Base-by-base conservation (phyloP, 64 coral and sea anemone species). In the Stichodactyla mertensii region DNA sequence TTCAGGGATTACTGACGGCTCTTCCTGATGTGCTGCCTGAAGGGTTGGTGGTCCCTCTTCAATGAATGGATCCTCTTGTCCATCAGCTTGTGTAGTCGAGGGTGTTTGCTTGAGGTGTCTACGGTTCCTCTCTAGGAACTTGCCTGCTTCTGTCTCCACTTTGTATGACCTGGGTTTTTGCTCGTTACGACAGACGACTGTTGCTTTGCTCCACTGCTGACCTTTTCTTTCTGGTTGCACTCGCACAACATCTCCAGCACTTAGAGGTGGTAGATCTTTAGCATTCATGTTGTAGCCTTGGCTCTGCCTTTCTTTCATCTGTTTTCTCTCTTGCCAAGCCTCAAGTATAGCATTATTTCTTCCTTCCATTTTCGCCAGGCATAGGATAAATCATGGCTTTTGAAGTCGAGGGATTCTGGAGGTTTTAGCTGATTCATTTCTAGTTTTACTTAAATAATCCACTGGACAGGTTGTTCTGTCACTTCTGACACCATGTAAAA, bases 231-330 rank as follows among this genome's bases (percentile, higher is more conserved):
- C n/a, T n/a, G n/a, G n/a, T n/a, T n/a, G n/a, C n/a, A n/a, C 31
- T 90, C 80, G 51, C 60, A 94, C 80, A 64, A 23, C 85, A 7
- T 90, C 85, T 64, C 88, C 86, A 54, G 16, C 60, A 20, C 57
- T 28, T 57, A 85, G 52, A 0, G 27, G 36, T 54, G 66, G 52
- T 26, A 94, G 88, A 54, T 90, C 86, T 55, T 69, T 88, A 9
- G 88, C 85, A n/a, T 66, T 77, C 54, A 16, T 64, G 54, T 94
- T 86, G 67, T 90, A 94, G 55, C 91, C 88, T 0, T 51, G 78
- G 55, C 78, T 81, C 54, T 90, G 80, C 84, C 77, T 90, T 51
- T 52, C 57, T 64, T 88, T 87, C 55, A 80, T 84, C 18, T 84
- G 51, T 15, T 54, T 61, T 20, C 52, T 80, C 70, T 88, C 79